Evolutionary conservation across 92 coral and sea anemone species (phyloP), one percentile per base, ranked within the genome.

Genomic region (Porites rus): DNA sequence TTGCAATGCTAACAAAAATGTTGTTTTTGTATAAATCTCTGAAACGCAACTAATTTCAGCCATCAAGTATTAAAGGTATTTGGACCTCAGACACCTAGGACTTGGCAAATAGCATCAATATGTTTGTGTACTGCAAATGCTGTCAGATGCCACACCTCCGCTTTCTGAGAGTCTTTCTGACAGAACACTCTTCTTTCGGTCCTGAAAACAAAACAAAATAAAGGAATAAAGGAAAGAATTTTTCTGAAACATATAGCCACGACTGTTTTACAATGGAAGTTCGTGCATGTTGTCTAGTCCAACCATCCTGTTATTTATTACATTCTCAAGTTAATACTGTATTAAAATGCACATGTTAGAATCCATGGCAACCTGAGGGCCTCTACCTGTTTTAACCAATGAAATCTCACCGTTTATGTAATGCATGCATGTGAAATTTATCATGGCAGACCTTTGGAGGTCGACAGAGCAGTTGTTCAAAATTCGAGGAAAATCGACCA

Each of bases 361-460:
- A 52, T 76, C 80, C 69, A 58, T 76, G 60, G 53, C 69, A 76
- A 76, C 80, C 54, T 3, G 78, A 22, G 9, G n/a, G 64, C 61
- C 7, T 38, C 54, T 16, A 1, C 12, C 2, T 1, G 38, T 76
- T 58, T 58, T 24, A 60, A 51, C 62, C 64, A 74, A 53, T 74
- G 31, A 51, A 74, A 31, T 12, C 74, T 24, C 51, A n/a, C 51
- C 52, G 17, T 12, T 17, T 12, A 61, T 17, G 65, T 31, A 74
- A 51, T 74, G 63, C 17, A 52, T 74, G 61, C 78, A 53, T 0
- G 62, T 3, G 28, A 51, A 3, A 51, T 16, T 16, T 1, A 51
- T 14, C 13, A 51, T 53, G 64, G 78, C 62, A 18, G 64, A 16
- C 53, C 31, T 3, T 0, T 1, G 31, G 51, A 13, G 21, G 1